These are phyloP conservation scores for Lepisosteus oculatus DNA, from an alignment of 2,113 vertebrate genomes.

Conservation along the genomic window DNA sequence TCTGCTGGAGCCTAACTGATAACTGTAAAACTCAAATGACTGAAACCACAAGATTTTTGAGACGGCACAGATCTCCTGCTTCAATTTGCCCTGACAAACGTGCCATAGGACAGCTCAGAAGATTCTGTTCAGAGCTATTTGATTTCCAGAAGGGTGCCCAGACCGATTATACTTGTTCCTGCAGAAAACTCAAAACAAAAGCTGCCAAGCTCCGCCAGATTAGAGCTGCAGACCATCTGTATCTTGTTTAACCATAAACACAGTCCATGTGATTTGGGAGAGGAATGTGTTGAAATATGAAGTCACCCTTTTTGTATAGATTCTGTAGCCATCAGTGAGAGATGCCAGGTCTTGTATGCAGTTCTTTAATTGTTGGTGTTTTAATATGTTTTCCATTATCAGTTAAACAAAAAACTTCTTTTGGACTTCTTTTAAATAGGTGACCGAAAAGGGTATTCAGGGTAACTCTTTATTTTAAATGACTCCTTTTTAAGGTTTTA, in stretches of 20 bases:
- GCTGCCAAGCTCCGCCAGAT: conserved; percentile 40
- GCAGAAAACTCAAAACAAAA: conserved; percentile 31
- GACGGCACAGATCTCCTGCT: conserved; percentile 30
- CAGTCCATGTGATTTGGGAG: conserved; percentile 40
- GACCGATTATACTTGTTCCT: conserved; percentile 29
- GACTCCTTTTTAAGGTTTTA: too few species aligned
- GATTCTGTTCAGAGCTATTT: conserved; percentile 17
- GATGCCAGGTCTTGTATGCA: neutral
- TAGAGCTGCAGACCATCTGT: conserved; percentile 52
- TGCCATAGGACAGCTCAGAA: neutral
- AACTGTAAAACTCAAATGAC: neutral
- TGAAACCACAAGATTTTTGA: conserved; percentile 12
- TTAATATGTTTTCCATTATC: too few species aligned
- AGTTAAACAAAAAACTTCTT: too few species aligned
- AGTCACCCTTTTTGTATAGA: conserved; percentile 46
- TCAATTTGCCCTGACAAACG: conserved; percentile 22
- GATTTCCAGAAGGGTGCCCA: conserved; percentile 23
- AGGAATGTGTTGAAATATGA: conserved; percentile 50
- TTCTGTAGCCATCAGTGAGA: conserved; percentile 7
- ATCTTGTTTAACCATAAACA: conserved; percentile 44
- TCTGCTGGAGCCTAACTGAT: conserved; percentile 15
- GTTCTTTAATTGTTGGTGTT: neutral
- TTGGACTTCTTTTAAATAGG: too few species aligned
- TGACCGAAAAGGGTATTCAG: too few species aligned
- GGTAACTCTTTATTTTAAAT: too few species aligned